Evolutionary conservation across 1,140 invertebrate genomes (phyloP).

Genomic region (Hylyphantes graminicola): DNA sequence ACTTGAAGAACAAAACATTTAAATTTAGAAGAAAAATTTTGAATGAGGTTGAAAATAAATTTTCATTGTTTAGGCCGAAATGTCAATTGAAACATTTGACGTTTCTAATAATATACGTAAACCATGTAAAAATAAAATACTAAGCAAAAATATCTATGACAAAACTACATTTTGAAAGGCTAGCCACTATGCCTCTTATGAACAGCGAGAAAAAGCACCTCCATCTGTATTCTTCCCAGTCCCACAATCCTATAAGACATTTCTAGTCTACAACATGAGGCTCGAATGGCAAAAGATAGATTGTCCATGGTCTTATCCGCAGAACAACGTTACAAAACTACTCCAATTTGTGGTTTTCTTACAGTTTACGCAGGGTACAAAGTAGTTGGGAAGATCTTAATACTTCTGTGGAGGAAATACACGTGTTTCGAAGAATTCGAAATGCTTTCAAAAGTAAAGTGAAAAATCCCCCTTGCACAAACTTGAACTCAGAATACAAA

Average conservation of each 20-base stretch:
- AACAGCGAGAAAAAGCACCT: too few species aligned
- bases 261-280: conserved; percentile 18
- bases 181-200: too few species aligned
- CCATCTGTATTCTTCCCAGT: too few species aligned
- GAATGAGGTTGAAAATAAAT: too few species aligned
- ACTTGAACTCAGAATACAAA: conserved; percentile 52
- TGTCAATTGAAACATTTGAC: too few species aligned
- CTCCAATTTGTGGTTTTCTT: conserved; percentile 49
- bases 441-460: conserved; percentile 59
- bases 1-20: too few species aligned
- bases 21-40: too few species aligned
- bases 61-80: too few species aligned
- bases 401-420: conserved; percentile 57
- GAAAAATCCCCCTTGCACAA: conserved; percentile 7
- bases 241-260: conserved; percentile 27
- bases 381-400: conserved; percentile 38
- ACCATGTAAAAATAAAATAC: too few species aligned
- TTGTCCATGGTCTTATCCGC: conserved; percentile 46
- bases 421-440: conserved; percentile 58
- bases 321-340: conserved; percentile 57
- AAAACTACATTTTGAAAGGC: too few species aligned
- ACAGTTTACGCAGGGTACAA: conserved; percentile 33
- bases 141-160: too few species aligned
- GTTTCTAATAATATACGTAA: too few species aligned
- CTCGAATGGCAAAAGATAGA: conserved; percentile 46